Percentiles rank a stretch among this genome's conserved stretches.
Conservation (phyloP, 2,113 vertebrate species). For the Arizona elegans region DNA sequence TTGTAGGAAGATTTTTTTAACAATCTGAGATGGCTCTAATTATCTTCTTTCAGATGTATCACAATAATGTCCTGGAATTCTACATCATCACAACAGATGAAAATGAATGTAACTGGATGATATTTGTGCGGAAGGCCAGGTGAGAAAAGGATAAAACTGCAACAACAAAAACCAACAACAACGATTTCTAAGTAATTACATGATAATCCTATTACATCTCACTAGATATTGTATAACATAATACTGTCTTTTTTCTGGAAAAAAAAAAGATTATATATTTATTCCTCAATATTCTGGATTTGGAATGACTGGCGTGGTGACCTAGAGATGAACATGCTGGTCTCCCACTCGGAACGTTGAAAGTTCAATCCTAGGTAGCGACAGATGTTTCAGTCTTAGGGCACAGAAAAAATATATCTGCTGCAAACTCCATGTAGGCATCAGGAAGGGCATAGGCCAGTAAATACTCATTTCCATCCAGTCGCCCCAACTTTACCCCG, state of each 20-base stretch:
- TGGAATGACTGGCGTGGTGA: background rate
- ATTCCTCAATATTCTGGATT: background rate
- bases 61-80: slow-evolving; percentile 88
- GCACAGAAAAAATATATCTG: background rate
- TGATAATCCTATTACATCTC: background rate
- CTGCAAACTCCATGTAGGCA: background rate
- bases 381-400: background rate
- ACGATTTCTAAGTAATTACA: background rate
- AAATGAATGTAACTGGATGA: slow-evolving; percentile 99
- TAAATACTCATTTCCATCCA: background rate
- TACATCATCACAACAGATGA: slow-evolving; percentile 88
- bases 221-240: background rate
- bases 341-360: background rate
- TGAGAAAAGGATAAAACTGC: slow-evolving; percentile 48
- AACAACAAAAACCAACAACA: background rate
- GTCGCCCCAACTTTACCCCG: background rate
- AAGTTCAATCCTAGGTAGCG: background rate
- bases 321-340: background rate
- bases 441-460: background rate
- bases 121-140: slow-evolving; percentile 96
- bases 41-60: slow-evolving; percentile 81
- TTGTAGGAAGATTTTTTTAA: background rate
- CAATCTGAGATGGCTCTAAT: background rate
- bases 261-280: background rate
- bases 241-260: background rate